Conservation (phyloP, 1,140 invertebrate genomes). For the Anastrepha obliqua region DNA sequence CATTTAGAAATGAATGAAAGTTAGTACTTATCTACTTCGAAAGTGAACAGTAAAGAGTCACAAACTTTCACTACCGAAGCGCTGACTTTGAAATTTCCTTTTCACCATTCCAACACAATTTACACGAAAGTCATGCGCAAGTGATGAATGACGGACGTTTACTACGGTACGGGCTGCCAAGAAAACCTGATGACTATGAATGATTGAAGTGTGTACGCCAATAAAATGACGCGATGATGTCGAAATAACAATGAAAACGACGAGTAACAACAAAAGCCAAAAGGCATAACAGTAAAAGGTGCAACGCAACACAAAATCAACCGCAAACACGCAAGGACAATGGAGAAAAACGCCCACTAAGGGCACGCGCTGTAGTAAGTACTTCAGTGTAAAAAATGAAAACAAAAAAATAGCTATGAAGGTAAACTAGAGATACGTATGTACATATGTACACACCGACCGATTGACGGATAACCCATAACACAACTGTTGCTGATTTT, state of each 20-base stretch:
- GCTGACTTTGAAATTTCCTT: slow-evolving; percentile 26
- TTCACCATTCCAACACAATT: neutral
- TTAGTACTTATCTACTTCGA: neutral
- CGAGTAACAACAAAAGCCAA: neutral
- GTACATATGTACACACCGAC: neutral
- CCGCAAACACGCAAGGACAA: slow-evolving; percentile 46
- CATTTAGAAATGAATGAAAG: neutral
- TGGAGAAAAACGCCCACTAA: slow-evolving; percentile 34
- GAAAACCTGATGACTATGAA: neutral
- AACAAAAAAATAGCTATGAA: no score
- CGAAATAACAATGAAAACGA: neutral
- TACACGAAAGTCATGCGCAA: neutral
- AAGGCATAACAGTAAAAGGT: neutral
- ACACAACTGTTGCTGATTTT: neutral
- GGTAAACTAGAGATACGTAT: neutral
- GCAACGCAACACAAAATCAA: slow-evolving; percentile 29
- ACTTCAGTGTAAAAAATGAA: no score
- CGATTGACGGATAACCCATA: neutral
- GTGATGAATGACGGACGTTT: slow-evolving; percentile 24
- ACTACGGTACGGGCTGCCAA: neutral
- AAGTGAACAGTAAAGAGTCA: neutral
- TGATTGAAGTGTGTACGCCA: neutral
- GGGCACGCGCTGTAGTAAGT: neutral
- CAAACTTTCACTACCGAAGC: slow-evolving; percentile 24
- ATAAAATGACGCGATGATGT: slow-evolving; percentile 18